Evolutionary conservation across 2,888 invertebrate genomes (phyloP), one percentile per base, ranked within the genome.

Genomic region (Sericinus montela): DNA sequence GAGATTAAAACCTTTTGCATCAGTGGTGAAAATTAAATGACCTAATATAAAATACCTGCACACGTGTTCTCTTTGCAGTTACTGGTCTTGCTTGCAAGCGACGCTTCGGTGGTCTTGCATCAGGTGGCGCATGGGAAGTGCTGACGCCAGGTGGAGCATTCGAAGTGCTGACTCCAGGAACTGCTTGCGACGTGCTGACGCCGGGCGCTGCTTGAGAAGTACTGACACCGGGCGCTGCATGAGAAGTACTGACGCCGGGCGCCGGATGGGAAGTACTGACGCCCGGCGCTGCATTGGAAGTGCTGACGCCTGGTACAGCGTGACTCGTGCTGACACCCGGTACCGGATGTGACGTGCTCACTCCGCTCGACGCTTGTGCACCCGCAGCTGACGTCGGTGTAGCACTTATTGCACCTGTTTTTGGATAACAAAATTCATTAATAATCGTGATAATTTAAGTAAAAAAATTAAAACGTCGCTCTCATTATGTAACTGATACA

Each of bases 41-140:
- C n/a, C n/a, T n/a, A n/a, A n/a, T n/a, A n/a, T n/a, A n/a, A n/a
- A n/a, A 25, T 70, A 90, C 90, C 76, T 91, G 91, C 38, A 91
- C 80, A 41, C 91, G 73, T 1, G 90, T 89, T 55, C 91, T 72
- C 63, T 91, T 91, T 25, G 83, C 80, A 36, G 89, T 83, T 54
- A 89, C 75, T 0, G 81, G 80, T 13, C 87, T 70, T 39, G 80
- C 65, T 55, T 84, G 83, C 42, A 86, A 62, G 23, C 86, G 79
- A 1, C 87, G 74, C 56, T 88, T 88, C 37, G 67, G 56, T 1
- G 85, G 80, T 19, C 87, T 76, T 10, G 75, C 70, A 48, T 84
- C 84, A 5, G 79, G 71, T 41, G 82, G 83, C 36, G 83, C 69
- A 52, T 75, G 75, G 1, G 78, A 76, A 1, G 82, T 72, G 58